Conservation (phyloP, 2,888 invertebrate genomes). For the Xestia c-nigrum region DNA sequence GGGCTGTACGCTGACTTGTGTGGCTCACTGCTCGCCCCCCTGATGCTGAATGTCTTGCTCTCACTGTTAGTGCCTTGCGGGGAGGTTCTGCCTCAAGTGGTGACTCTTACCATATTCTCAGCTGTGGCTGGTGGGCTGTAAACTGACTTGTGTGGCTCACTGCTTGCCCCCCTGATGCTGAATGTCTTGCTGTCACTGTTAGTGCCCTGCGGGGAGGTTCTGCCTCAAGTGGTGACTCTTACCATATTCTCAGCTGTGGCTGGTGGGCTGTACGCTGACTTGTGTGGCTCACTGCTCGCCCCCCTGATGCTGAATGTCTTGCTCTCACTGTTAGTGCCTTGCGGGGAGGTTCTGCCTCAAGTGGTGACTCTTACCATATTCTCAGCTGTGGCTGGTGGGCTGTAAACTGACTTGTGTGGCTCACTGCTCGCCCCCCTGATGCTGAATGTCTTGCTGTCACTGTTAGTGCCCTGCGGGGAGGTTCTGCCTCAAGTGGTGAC, state of each 20-base stretch:
- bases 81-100: no score
- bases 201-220: no score
- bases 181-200: constrained; percentile 85
- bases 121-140: constrained; percentile 74
- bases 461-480: no score
- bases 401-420: constrained; percentile 74
- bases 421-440: constrained; percentile 77
- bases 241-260: constrained; percentile 80
- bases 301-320: constrained; percentile 86
- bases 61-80: no score
- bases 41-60: no score
- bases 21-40: no score
- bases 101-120: constrained; percentile 81
- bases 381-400: constrained; percentile 73
- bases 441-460: constrained; percentile 84
- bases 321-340: no score
- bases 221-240: no score
- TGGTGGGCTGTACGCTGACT: constrained; percentile 74
- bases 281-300: constrained; percentile 70
- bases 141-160: constrained; percentile 72
- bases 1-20: no score
- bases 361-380: constrained; percentile 81
- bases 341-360: no score
- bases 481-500: no score
- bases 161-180: constrained; percentile 77